These are phyloP conservation scores for Emmelina monodactyla DNA, from an alignment of 2,888 invertebrate species.

Conservation along the genomic window DNA sequence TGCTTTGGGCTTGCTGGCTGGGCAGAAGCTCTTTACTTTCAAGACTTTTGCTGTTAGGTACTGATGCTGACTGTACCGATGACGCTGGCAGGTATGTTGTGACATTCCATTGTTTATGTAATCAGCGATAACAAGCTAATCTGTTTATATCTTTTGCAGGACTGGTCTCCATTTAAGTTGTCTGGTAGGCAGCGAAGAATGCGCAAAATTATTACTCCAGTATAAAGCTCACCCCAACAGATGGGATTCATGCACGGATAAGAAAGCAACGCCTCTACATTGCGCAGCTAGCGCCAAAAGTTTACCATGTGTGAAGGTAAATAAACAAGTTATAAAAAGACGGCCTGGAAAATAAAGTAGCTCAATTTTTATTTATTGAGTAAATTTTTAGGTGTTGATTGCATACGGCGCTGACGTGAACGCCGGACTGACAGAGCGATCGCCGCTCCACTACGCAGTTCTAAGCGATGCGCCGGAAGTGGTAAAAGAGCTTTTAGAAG, in stretches of 20 bases:
- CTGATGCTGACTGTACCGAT: conserved; percentile 72
- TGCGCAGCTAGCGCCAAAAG: conserved; percentile 77
- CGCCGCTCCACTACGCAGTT: conserved; percentile 86
- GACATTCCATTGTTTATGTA: background rate
- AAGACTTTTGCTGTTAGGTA: conserved; percentile 60
- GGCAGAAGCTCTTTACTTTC: conserved; percentile 64
- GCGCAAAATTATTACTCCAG: conserved; percentile 73
- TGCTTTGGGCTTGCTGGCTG: conserved; percentile 70
- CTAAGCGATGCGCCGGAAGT: conserved; percentile 78
- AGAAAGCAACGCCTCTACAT: conserved; percentile 76
- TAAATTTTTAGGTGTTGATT: conserved; percentile 63
- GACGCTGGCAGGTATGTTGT: conserved; percentile 68
- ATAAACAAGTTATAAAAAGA: conserved; percentile 14
- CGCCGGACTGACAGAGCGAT: conserved; percentile 73
- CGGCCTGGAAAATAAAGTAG: background rate
- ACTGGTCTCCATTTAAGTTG: conserved; percentile 79
- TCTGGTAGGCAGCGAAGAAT: conserved; percentile 75
- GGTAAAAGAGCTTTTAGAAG: conserved; percentile 74
- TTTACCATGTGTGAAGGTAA: conserved; percentile 67
- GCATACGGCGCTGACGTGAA: conserved; percentile 81
- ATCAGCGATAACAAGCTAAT: background rate
- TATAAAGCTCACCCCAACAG: conserved; percentile 72
- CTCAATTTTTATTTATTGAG: no score
- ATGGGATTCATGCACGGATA: conserved; percentile 73
- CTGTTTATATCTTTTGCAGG: conserved; percentile 23